Evolutionary conservation across 1,140 invertebrate genomes (phyloP).

Genomic region (Oedothorax gibbosus): DNA sequence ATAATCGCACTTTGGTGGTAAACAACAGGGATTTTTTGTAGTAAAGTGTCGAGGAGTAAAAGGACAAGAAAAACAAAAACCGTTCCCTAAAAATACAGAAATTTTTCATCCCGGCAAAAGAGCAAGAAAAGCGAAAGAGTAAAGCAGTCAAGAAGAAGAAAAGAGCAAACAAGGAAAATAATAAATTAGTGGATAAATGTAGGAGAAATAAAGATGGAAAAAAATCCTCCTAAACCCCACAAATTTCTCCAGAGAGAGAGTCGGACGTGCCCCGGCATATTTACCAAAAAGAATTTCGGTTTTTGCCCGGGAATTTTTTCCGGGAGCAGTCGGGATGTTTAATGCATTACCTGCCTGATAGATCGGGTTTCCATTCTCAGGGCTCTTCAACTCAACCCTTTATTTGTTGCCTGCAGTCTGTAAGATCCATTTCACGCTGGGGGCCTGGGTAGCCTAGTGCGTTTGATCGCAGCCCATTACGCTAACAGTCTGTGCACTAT

Average conservation of each 20-base stretch:
- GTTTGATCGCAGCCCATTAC: too few relatives aligned
- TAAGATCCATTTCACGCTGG: too few relatives aligned
- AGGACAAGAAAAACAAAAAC: not conserved
- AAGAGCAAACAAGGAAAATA: conserved; percentile 42
- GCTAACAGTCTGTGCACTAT: too few relatives aligned
- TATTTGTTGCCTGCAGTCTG: too few relatives aligned
- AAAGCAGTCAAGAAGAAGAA: conserved; percentile 15
- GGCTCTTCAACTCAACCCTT: too few relatives aligned
- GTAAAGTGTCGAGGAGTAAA: too few relatives aligned
- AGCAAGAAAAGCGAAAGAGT: conserved; percentile 11
- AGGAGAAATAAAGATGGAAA: conserved; percentile 21
- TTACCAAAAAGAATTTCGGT: not conserved
- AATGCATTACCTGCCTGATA: conserved; percentile 53
- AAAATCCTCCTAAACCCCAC: conserved; percentile 36
- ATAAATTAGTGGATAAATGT: conserved; percentile 56
- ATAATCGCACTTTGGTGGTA: too few relatives aligned
- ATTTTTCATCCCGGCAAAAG: conserved; percentile 5
- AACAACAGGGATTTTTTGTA: too few relatives aligned
- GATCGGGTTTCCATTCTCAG: conserved; percentile 28
- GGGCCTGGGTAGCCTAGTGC: too few relatives aligned
- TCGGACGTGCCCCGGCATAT: conserved; percentile 37
- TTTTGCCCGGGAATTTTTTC: not conserved
- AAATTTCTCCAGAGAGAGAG: conserved; percentile 50
- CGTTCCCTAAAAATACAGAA: not conserved
- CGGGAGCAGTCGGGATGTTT: conserved; percentile 50